Conservation (phyloP, 2,113 vertebrate genomes). For the Synodontis membranacea region DNA sequence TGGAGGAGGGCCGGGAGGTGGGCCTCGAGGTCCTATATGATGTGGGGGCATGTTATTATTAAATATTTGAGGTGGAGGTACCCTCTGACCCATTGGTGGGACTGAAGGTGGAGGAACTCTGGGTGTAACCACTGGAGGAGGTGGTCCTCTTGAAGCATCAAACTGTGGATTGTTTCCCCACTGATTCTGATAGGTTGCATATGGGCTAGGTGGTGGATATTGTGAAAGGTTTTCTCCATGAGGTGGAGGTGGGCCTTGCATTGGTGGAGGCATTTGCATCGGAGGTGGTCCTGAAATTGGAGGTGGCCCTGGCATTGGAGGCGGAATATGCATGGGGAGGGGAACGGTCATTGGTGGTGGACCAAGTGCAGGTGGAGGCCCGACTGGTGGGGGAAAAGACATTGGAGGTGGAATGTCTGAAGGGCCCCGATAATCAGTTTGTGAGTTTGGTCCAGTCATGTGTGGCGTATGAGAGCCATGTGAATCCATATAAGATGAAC, state of each 20-base stretch:
- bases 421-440: constrained; percentile 63
- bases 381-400: constrained; percentile 66
- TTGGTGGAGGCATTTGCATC: constrained; percentile 66
- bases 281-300: constrained; percentile 62
- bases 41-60: constrained; percentile 74
- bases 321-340: constrained; percentile 60
- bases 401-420: constrained; percentile 65
- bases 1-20: constrained; percentile 67
- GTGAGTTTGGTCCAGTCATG: constrained; percentile 58
- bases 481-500: constrained; percentile 54
- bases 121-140: constrained; percentile 72
- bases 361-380: constrained; percentile 62
- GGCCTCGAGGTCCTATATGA: constrained; percentile 77
- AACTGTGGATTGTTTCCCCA: constrained; percentile 68
- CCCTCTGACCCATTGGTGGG: constrained; percentile 68
- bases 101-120: constrained; percentile 68
- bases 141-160: constrained; percentile 64
- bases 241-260: constrained; percentile 64
- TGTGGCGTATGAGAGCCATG: constrained; percentile 65
- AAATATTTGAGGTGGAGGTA: constrained; percentile 70
- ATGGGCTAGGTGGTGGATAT: constrained; percentile 63
- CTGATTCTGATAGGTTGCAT: constrained; percentile 72
- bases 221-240: constrained; percentile 67
- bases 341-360: constrained; percentile 60
- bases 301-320: constrained; percentile 63